Conservation (phyloP, 1,140 invertebrate genomes). For the Trichogramma pretiosum region DNA sequence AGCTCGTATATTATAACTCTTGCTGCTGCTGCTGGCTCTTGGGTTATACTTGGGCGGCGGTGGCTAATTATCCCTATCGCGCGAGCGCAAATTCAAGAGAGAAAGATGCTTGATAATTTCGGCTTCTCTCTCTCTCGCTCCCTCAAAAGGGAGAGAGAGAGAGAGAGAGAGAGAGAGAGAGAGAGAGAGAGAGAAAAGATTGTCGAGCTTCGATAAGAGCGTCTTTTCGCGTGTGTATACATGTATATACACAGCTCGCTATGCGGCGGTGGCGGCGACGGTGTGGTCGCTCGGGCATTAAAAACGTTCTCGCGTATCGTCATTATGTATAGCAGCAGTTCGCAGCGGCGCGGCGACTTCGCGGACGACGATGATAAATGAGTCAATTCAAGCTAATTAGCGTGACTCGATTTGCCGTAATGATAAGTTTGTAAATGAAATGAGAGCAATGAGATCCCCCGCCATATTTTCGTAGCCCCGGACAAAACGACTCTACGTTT, state of each 20-base stretch:
- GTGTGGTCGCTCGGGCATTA: not conserved
- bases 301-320: slow-evolving; percentile 16
- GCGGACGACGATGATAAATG: slow-evolving; percentile 16
- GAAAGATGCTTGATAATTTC: slow-evolving; percentile 24
- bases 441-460: slow-evolving; percentile 6
- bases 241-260: no score
- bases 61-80: slow-evolving; percentile 35
- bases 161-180: no score
- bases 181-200: no score
- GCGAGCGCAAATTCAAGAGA: slow-evolving; percentile 25
- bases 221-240: slow-evolving; percentile 18
- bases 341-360: no score
- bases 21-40: no score
- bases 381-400: slow-evolving; percentile 19
- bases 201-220: slow-evolving; percentile 8
- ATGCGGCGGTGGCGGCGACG: not conserved
- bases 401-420: slow-evolving; percentile 15
- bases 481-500: no score
- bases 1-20: no score
- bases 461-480: no score
- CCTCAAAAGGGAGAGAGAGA: no score
- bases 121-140: not conserved
- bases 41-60: no score
- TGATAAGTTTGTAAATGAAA: slow-evolving; percentile 11
- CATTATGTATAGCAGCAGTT: no score